phyloP scores from a whole-genome alignment of 2,888 invertebrate genomes.

The Cremastobaeus sp. region DNA sequence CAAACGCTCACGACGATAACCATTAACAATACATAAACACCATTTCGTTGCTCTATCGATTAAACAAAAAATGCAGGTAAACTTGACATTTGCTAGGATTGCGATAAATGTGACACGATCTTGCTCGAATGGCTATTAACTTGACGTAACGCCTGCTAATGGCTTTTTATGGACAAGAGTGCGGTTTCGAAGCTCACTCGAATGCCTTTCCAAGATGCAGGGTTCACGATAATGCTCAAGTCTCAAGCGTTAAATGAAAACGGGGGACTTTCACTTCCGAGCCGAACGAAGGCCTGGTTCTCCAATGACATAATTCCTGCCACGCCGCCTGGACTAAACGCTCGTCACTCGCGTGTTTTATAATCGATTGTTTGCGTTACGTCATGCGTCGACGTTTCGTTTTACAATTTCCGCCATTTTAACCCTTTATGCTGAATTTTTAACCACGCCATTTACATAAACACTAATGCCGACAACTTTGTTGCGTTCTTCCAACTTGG shows the following conservation, averaged over 20 bases:
- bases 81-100: slow-evolving; percentile 46
- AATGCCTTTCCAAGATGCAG: slow-evolving; percentile 49
- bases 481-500: too few species aligned
- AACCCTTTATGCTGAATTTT: too few species aligned
- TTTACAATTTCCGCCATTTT: too few species aligned
- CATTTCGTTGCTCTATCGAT: background rate
- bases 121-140: slow-evolving; percentile 8
- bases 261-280: slow-evolving; percentile 61
- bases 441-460: too few species aligned
- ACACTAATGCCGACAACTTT: too few species aligned
- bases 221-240: slow-evolving; percentile 22
- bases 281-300: slow-evolving; percentile 48
- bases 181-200: slow-evolving; percentile 12
- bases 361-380: slow-evolving; percentile 49
- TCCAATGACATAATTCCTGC: slow-evolving; percentile 49
- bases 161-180: slow-evolving; percentile 38
- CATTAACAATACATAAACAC: too few species aligned
- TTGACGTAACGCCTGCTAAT: slow-evolving; percentile 31
- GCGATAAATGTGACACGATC: slow-evolving; percentile 1
- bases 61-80: slow-evolving; percentile 20
- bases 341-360: slow-evolving; percentile 36
- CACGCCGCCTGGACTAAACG: slow-evolving; percentile 7
- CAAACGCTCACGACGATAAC: too few species aligned
- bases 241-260: slow-evolving; percentile 41
- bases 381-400: slow-evolving; percentile 9